Conservation (phyloP, 2,888 invertebrate genomes). For the Diaphora mendica region DNA sequence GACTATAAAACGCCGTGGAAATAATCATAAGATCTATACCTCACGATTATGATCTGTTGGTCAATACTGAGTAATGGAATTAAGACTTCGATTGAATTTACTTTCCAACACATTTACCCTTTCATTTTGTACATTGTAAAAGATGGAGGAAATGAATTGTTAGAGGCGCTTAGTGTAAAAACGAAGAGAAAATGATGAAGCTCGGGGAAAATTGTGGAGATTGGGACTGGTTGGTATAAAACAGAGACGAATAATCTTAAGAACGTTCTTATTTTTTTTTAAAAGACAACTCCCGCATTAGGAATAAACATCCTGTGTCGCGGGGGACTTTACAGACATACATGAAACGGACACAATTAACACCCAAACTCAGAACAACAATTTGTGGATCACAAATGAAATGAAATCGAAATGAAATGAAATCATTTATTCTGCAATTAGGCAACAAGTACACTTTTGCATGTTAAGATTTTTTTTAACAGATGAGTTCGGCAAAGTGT, state of each 20-base stretch:
- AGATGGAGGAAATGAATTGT: background rate
- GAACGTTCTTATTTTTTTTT: too few relatives aligned
- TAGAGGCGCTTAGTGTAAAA: background rate
- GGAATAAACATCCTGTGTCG: too few relatives aligned
- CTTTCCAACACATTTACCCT: conserved; percentile 34
- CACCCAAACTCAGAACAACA: too few relatives aligned
- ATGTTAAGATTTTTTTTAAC: too few relatives aligned
- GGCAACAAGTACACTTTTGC: too few relatives aligned
- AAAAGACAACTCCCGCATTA: too few relatives aligned
- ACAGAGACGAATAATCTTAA: background rate
- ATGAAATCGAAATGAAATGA: too few relatives aligned
- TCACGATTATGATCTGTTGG: conserved; percentile 52
- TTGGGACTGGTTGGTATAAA: background rate
- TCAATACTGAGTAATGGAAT: conserved; percentile 46
- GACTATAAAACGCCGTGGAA: conserved; percentile 49
- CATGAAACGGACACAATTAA: too few relatives aligned
- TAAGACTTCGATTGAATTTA: conserved; percentile 41
- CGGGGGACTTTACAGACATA: too few relatives aligned
- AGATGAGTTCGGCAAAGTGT: too few relatives aligned
- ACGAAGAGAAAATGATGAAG: background rate
- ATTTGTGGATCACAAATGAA: too few relatives aligned
- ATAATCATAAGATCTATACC: conserved; percentile 39
- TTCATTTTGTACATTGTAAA: conserved; percentile 15
- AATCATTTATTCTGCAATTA: too few relatives aligned
- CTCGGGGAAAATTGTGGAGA: background rate